Conservation (phyloP, 2,797 vertebrate genomes). For the Huso huso region DNA sequence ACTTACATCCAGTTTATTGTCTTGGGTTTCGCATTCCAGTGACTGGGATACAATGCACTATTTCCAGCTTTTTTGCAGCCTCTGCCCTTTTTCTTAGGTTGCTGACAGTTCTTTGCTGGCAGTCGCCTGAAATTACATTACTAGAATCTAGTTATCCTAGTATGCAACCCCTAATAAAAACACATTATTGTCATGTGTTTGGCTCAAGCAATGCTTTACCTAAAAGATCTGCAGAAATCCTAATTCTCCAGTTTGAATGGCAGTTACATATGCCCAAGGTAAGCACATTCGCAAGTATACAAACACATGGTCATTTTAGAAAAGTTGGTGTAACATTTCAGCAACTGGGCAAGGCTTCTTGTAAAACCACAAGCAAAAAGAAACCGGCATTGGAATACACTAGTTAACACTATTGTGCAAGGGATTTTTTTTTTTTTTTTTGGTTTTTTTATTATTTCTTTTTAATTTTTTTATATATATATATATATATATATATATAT, state of each 20-base stretch:
- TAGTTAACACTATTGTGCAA: no score
- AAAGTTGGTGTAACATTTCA: slow-evolving; percentile 12
- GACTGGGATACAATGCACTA: slow-evolving; percentile 15
- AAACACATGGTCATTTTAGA: slow-evolving; percentile 7
- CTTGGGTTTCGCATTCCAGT: slow-evolving; percentile 6
- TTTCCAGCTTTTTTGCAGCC: slow-evolving; percentile 11
- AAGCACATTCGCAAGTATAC: slow-evolving; percentile 16
- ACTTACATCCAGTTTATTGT: slow-evolving; percentile 21
- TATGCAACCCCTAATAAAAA: slow-evolving; percentile 3
- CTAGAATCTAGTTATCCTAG: slow-evolving; percentile 15
- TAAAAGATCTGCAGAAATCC: slow-evolving; percentile 24
- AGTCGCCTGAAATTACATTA: not conserved
- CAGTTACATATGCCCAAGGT: slow-evolving; percentile 3
- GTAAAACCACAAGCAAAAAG: slow-evolving; percentile 5
- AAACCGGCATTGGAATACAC: not conserved
- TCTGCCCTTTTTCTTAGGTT: slow-evolving; percentile 8
- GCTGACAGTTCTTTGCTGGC: slow-evolving; percentile 3
- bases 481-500: no score
- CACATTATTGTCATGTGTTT: not conserved
- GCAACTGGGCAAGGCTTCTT: slow-evolving; percentile 17
- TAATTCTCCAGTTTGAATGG: slow-evolving; percentile 31
- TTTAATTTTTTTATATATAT: no score
- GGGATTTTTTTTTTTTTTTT: no score
- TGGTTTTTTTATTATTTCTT: no score
- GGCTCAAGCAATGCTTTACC: slow-evolving; percentile 8